phyloP scores from a whole-genome alignment of 2,888 invertebrate species.

The Sphecodes monilicornis region DNA sequence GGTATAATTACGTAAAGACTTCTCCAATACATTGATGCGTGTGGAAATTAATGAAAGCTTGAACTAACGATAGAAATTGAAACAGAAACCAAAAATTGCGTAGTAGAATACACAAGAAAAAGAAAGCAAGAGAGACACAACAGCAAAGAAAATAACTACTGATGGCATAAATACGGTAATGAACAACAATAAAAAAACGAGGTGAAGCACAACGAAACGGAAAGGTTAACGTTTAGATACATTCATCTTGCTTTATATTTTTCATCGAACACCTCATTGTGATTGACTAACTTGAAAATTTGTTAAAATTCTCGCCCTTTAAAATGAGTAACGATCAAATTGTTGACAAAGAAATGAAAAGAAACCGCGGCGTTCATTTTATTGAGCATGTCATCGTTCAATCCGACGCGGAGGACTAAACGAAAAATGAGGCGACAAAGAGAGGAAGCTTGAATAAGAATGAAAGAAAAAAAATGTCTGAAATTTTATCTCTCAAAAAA shows the following conservation, averaged over 20 bases:
- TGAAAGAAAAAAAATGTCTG: slow-evolving; percentile 3
- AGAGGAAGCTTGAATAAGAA: neutral
- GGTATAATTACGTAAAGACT: neutral
- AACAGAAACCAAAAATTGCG: neutral
- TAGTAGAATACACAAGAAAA: neutral
- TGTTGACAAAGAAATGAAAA: neutral
- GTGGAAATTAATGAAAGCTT: neutral
- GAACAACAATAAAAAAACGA: slow-evolving; percentile 40
- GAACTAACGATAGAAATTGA: neutral
- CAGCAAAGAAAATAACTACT: neutral
- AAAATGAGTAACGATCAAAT: neutral
- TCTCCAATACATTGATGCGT: neutral
- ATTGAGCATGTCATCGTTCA: neutral
- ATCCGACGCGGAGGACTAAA: neutral
- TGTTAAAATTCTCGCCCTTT: slow-evolving; percentile 10
- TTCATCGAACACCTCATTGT: neutral
- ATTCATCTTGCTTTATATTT: neutral
- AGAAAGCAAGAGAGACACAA: neutral
- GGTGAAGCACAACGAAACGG: slow-evolving; percentile 3
- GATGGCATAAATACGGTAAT: slow-evolving; percentile 19
- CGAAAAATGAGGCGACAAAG: neutral
- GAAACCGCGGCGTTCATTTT: slow-evolving; percentile 11
- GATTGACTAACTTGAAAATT: neutral
- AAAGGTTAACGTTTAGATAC: slow-evolving; percentile 3
- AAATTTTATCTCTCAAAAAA: slow-evolving; percentile 30